These are phyloP conservation scores for Semaprochilodus insignis DNA, from an alignment of 2,797 vertebrate genomes.

Conservation along the genomic window DNA sequence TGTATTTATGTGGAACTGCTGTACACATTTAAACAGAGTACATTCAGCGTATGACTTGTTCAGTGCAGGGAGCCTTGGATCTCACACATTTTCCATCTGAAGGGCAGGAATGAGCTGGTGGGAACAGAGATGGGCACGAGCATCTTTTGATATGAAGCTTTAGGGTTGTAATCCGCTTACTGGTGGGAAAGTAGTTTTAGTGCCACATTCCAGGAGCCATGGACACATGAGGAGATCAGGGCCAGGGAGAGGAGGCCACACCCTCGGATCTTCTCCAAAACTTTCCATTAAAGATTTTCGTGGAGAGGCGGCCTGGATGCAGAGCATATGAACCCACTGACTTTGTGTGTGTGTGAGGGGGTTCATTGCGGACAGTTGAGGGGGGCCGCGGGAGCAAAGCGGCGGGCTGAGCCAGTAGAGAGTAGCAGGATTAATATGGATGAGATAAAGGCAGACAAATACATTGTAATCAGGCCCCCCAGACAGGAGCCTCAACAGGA, in stretches of 20 bases:
- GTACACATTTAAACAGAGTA: not conserved
- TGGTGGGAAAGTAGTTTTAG: slow-evolving; percentile 82
- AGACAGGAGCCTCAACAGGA: slow-evolving; percentile 16
- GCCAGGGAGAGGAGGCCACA: slow-evolving; percentile 57
- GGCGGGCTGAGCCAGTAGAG: not conserved
- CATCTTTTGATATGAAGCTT: slow-evolving; percentile 79
- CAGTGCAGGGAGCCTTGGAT: not conserved
- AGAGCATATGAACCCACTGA: slow-evolving; percentile 73
- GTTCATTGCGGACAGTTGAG: slow-evolving; percentile 44
- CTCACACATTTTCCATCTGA: slow-evolving; percentile 60
- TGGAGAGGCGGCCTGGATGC: slow-evolving; percentile 58
- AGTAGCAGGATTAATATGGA: slow-evolving; percentile 44
- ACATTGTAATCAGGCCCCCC: slow-evolving; percentile 33
- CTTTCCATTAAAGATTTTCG: slow-evolving; percentile 72
- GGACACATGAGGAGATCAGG: slow-evolving; percentile 73
- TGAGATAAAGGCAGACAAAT: slow-evolving; percentile 36
- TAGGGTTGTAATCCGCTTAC: slow-evolving; percentile 83
- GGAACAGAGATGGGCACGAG: slow-evolving; percentile 69
- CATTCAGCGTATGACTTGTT: not conserved
- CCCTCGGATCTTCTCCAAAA: slow-evolving; percentile 71
- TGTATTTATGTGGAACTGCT: not conserved
- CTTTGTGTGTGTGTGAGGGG: slow-evolving; percentile 55
- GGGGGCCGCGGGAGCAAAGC: not conserved
- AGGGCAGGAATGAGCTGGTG: slow-evolving; percentile 68
- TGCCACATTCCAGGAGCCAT: slow-evolving; percentile 78